Evolutionary conservation across 1,140 invertebrate species (phyloP).

Genomic region (Brachionus angularis): DNA sequence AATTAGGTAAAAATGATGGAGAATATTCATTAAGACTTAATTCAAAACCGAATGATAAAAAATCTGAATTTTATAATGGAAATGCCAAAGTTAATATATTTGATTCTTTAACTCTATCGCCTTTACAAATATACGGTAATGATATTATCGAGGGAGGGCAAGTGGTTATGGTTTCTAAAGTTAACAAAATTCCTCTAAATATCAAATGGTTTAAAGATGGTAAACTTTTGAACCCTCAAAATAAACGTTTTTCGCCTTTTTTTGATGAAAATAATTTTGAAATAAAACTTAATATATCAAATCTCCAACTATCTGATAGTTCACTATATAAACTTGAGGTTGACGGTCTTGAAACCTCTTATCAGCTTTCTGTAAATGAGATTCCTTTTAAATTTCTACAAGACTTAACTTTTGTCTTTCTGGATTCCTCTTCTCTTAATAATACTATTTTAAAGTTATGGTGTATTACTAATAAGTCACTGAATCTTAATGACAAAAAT

Average conservation of each 20-base stretch:
- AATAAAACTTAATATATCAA: neutral
- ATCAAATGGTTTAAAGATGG: neutral
- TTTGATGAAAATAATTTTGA: neutral
- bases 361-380: neutral
- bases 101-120: no score
- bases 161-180: neutral
- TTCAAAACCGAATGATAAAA: no score
- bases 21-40: no score
- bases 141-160: slow-evolving; percentile 5
- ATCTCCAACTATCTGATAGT: slow-evolving; percentile 7
- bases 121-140: neutral
- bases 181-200: neutral
- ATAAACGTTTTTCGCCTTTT: neutral
- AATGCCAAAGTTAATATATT: no score
- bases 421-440: neutral
- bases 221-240: neutral
- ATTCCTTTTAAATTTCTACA: neutral
- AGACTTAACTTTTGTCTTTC: neutral
- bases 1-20: no score
- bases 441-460: no score
- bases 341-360: neutral
- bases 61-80: no score
- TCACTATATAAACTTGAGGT: neutral
- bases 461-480: slow-evolving; percentile 20
- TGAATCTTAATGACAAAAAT: neutral